Evolutionary conservation across 2,113 vertebrate genomes (phyloP).

Genomic region (Glaucomys volans): DNA sequence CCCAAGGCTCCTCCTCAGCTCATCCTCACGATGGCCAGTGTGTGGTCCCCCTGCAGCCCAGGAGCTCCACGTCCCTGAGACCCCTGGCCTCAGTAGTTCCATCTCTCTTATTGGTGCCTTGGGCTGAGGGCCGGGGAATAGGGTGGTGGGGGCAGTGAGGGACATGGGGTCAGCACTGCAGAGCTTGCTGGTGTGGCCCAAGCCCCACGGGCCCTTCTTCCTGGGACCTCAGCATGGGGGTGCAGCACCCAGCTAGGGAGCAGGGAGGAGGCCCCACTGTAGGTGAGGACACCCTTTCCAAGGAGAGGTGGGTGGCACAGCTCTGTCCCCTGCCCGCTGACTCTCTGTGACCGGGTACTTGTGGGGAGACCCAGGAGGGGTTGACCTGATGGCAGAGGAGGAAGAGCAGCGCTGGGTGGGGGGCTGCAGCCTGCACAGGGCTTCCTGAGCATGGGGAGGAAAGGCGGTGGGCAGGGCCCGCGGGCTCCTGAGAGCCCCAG

Average conservation of each 20-base stretch:
- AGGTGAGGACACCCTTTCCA: background rate
- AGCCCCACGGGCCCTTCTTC: background rate
- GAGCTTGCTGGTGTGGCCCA: background rate
- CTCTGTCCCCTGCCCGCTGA: too few relatives aligned
- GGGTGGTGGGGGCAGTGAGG: too few relatives aligned
- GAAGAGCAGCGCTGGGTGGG: background rate
- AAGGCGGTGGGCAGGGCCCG: too few relatives aligned
- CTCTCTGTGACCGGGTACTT: background rate
- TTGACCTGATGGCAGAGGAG: background rate
- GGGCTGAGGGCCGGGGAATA: background rate
- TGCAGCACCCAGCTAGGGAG: background rate
- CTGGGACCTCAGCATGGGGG: background rate
- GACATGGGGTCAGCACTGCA: background rate
- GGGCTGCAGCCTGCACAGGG: background rate
- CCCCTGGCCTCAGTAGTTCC: background rate
- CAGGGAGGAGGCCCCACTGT: background rate
- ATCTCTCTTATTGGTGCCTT: accelerated
- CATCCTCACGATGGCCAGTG: background rate
- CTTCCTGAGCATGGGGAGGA: background rate
- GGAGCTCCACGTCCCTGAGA: background rate
- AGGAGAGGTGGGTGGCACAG: background rate
- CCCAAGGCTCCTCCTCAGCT: background rate
- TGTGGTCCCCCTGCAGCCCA: background rate
- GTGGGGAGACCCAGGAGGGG: too few relatives aligned
- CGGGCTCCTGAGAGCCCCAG: background rate